These are phyloP conservation scores for Oostethus manadensis DNA, from an alignment of 2,113 vertebrate genomes.

Conservation along the genomic window DNA sequence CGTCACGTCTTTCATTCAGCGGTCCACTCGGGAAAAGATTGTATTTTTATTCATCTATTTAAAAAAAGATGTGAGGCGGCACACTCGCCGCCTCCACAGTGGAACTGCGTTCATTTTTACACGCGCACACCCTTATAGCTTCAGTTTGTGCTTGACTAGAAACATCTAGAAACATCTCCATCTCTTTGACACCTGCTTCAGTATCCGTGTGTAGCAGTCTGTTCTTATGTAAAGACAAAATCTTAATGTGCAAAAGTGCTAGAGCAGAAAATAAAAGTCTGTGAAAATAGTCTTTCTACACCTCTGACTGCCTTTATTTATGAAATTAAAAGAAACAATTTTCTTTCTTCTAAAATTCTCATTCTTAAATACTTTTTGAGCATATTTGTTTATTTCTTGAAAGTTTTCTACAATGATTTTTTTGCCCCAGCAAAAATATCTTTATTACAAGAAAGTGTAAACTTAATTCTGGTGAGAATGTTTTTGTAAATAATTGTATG, in stretches of 20 bases:
- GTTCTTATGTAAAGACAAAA: slow-evolving; percentile 97
- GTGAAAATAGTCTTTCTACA: slow-evolving; percentile 95
- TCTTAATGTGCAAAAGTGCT: slow-evolving; percentile 79
- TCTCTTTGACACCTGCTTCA: slow-evolving; percentile 62
- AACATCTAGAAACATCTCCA: slow-evolving; percentile 88
- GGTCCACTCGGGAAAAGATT: slow-evolving; percentile 91
- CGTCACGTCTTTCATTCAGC: slow-evolving; percentile 76
- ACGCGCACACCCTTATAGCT: slow-evolving; percentile 80
- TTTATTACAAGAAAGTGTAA: too few species aligned
- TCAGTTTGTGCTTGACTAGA: slow-evolving; percentile 96
- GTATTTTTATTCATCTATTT: slow-evolving; percentile 99
- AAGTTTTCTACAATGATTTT: too few species aligned
- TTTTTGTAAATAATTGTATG: too few species aligned
- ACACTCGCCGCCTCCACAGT: slow-evolving; percentile 81
- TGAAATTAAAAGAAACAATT: too few species aligned
- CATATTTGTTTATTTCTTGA: too few species aligned
- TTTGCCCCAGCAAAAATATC: too few species aligned
- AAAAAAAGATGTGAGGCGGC: slow-evolving; percentile 85
- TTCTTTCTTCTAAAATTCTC: too few species aligned
- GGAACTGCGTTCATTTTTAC: slow-evolving; percentile 86
- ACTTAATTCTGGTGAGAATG: too few species aligned
- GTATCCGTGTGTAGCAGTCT: slow-evolving; percentile 97
- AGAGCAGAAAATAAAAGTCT: slow-evolving; percentile 99
- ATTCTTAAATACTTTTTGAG: too few species aligned
- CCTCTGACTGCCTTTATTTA: slow-evolving; percentile 28